These are phyloP conservation scores for Leuctra nigra DNA, from an alignment of 2,888 invertebrate genomes.

Conservation along the genomic window DNA sequence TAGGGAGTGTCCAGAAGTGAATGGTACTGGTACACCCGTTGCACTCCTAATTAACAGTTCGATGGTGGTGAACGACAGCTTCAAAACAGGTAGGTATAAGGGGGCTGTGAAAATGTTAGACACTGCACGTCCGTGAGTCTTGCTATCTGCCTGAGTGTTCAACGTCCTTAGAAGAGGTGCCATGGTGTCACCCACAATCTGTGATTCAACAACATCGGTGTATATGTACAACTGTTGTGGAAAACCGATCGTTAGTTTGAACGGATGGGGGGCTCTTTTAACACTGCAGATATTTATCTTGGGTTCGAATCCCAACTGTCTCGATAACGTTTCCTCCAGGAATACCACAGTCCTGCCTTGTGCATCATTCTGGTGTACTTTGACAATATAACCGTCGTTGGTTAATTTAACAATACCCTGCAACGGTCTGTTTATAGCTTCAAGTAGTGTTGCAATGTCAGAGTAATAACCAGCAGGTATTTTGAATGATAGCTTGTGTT, in stretches of 20 bases:
- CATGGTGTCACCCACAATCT: conserved; percentile 30
- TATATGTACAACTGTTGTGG: conserved; percentile 29
- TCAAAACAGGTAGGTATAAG: neutral
- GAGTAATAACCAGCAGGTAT: neutral
- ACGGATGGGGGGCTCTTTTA: too few species aligned
- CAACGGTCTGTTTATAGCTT: neutral
- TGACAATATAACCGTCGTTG: neutral
- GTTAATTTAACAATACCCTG: too few species aligned
- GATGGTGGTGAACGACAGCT: neutral
- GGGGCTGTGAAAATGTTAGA: neutral
- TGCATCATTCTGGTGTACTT: too few species aligned
- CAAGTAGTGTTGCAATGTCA: neutral
- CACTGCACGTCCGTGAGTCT: neutral
- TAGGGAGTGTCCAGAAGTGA: neutral
- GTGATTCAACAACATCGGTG: conserved; percentile 28
- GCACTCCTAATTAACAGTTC: too few species aligned
- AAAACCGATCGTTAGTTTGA: neutral
- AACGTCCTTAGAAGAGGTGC: conserved; percentile 32
- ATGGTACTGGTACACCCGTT: neutral
- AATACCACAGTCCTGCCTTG: too few species aligned
- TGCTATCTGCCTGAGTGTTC: conserved; percentile 20
- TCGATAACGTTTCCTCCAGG: too few species aligned
- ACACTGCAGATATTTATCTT: too few species aligned
- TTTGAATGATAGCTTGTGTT: neutral
- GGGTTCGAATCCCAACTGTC: too few species aligned